These are phyloP conservation scores for Mantis religiosa DNA, from an alignment of 2,888 invertebrate genomes.

Conservation along the genomic window DNA sequence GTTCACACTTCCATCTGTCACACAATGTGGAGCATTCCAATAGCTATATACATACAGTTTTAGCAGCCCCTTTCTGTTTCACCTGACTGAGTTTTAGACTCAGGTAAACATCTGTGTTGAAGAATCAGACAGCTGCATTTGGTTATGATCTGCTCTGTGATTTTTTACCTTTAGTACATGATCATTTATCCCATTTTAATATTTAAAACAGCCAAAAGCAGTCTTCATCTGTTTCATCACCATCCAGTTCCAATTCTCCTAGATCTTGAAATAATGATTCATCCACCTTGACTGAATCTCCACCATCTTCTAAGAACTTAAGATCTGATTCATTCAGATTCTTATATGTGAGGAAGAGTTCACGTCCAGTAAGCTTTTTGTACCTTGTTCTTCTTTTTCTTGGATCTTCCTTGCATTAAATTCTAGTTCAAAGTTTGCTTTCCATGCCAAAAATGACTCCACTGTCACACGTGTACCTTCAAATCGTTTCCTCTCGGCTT, in stretches of 20 bases:
- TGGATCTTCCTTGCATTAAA: conserved; percentile 50
- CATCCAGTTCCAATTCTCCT: conserved; percentile 67
- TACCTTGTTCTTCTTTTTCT: conserved; percentile 66
- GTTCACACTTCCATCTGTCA: neutral
- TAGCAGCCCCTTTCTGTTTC: neutral
- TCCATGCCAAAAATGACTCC: conserved; percentile 94
- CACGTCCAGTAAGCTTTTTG: conserved; percentile 87
- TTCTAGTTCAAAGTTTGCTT: conserved; percentile 86
- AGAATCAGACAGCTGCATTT: neutral
- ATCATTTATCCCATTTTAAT: neutral
- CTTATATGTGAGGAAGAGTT: conserved; percentile 89
- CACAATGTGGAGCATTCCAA: neutral
- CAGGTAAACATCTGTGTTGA: neutral
- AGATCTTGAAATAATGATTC: conserved; percentile 89
- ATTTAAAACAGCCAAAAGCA: conserved; percentile 12
- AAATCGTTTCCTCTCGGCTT: conserved; percentile 88
- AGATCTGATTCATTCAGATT: conserved; percentile 95
- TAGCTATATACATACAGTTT: neutral
- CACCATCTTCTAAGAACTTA: conserved; percentile 86
- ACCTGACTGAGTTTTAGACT: neutral
- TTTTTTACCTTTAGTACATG: neutral
- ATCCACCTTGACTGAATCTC: conserved; percentile 82
- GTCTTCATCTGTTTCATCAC: conserved; percentile 60
- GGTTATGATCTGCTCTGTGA: neutral
- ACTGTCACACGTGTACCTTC: conserved; percentile 94